These are phyloP conservation scores for Hedya salicella DNA, from an alignment of 2,888 invertebrate genomes.

Conservation along the genomic window DNA sequence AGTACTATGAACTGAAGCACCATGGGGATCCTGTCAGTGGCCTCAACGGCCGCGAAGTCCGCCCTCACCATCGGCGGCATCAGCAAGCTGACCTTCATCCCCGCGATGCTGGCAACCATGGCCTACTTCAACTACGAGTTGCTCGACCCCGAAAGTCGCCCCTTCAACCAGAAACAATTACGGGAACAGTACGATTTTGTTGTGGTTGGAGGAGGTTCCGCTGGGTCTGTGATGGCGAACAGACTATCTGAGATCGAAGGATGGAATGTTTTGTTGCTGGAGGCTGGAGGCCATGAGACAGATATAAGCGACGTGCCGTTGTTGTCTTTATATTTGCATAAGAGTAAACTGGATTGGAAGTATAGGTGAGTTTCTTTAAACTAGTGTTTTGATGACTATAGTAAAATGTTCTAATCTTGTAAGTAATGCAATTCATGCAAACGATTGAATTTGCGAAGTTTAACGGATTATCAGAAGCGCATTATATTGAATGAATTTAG, in stretches of 20 bases:
- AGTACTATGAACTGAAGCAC: slow-evolving; percentile 57
- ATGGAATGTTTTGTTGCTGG: slow-evolving; percentile 92
- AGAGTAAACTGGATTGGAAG: slow-evolving; percentile 96
- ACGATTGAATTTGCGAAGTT: background rate
- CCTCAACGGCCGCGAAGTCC: slow-evolving; percentile 88
- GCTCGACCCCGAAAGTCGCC: slow-evolving; percentile 93
- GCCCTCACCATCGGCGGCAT: slow-evolving; percentile 89
- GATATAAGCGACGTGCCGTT: slow-evolving; percentile 94
- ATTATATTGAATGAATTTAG: too few relatives aligned
- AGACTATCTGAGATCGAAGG: slow-evolving; percentile 90
- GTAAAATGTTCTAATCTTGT: too few relatives aligned
- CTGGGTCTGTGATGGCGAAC: slow-evolving; percentile 93
- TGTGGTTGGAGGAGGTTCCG: slow-evolving; percentile 93
- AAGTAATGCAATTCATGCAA: background rate
- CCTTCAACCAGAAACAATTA: slow-evolving; percentile 87
- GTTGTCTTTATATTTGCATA: slow-evolving; percentile 94
- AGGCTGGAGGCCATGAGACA: slow-evolving; percentile 95
- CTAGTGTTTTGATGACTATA: too few relatives aligned
- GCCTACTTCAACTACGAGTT: slow-evolving; percentile 94
- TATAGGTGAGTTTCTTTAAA: slow-evolving; percentile 85
- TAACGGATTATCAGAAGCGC: too few relatives aligned
- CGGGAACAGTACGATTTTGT: slow-evolving; percentile 92
- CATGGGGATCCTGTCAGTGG: slow-evolving; percentile 78
- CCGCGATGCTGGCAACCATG: slow-evolving; percentile 89
- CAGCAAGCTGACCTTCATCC: slow-evolving; percentile 90